phyloP scores from a whole-genome alignment of 2,888 invertebrate species.

The Parasteatoda lunata region DNA sequence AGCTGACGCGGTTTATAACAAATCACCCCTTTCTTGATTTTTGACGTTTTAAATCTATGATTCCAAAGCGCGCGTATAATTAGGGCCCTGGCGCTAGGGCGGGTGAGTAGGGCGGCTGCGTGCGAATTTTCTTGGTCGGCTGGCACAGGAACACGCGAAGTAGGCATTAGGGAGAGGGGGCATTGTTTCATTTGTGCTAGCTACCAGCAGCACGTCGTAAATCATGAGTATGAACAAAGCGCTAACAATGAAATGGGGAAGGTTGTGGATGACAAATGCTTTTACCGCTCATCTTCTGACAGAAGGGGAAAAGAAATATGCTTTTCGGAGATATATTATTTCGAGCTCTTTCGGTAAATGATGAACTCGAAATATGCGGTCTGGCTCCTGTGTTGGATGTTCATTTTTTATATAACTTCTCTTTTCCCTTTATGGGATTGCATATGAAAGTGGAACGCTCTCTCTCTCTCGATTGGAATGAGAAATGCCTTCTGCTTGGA shows the following conservation, averaged over 20 bases:
- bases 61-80: conserved; percentile 68
- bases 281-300: conserved; percentile 53
- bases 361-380: conserved; percentile 62
- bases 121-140: conserved; percentile 32
- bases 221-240: conserved; percentile 61
- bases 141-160: conserved; percentile 52
- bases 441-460: neutral
- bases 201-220: conserved; percentile 56
- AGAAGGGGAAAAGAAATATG: conserved; percentile 65
- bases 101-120: conserved; percentile 18
- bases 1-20: conserved; percentile 68
- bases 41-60: conserved; percentile 69
- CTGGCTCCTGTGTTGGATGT: conserved; percentile 25
- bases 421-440: conserved; percentile 3
- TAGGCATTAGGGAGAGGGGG: conserved; percentile 61
- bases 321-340: conserved; percentile 66
- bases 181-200: conserved; percentile 64
- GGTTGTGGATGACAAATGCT: conserved; percentile 63
- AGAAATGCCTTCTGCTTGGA: neutral
- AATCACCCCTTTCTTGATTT: conserved; percentile 68
- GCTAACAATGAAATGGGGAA: conserved; percentile 65
- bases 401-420: neutral
- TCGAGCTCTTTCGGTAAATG: conserved; percentile 58
- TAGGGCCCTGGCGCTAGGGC: conserved; percentile 42
- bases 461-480: neutral